Percentiles rank a stretch among this genome's conserved stretches.
These are phyloP conservation scores for Drosophila ambigua DNA, from an alignment of 1,140 invertebrate genomes.

Conservation along the genomic window DNA sequence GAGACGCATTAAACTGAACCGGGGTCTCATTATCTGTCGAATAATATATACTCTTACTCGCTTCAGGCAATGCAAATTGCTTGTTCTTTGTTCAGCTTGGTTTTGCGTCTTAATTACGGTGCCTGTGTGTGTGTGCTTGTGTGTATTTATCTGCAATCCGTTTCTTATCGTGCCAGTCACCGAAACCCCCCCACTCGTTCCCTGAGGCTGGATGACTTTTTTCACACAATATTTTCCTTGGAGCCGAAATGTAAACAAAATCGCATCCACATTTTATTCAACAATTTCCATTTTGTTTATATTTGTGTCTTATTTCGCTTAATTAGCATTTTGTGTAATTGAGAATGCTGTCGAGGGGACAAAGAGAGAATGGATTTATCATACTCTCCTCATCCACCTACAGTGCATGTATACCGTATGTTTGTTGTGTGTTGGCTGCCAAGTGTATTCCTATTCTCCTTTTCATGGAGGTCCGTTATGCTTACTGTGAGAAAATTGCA, in stretches of 20 bases:
- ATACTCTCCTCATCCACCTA: background rate
- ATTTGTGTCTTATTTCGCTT: slow-evolving; percentile 12
- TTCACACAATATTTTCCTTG: slow-evolving; percentile 2
- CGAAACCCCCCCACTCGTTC: slow-evolving; percentile 23
- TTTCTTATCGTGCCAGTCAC: slow-evolving; percentile 67
- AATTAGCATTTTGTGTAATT: slow-evolving; percentile 7
- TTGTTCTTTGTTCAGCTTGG: slow-evolving; percentile 39
- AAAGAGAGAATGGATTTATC: slow-evolving; percentile 3
- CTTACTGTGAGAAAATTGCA: slow-evolving; percentile 42
- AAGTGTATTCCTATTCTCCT: slow-evolving; percentile 27
- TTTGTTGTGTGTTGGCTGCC: slow-evolving; percentile 18
- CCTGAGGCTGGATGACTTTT: slow-evolving; percentile 1
- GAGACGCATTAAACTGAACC: background rate
- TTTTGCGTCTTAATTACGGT: slow-evolving; percentile 52
- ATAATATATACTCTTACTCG: slow-evolving; percentile 7
- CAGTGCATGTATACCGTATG: background rate
- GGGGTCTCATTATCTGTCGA: background rate
- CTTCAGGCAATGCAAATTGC: background rate
- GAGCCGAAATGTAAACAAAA: slow-evolving; percentile 69
- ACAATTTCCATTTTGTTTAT: slow-evolving; percentile 10
- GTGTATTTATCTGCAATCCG: slow-evolving; percentile 69
- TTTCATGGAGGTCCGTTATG: slow-evolving; percentile 16
- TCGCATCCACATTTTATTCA: slow-evolving; percentile 5
- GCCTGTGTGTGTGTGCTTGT: slow-evolving; percentile 30
- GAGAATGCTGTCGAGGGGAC: background rate